Percentiles rank a stretch among this genome's conserved stretches.
Evolutionary conservation across 1,140 invertebrate species (phyloP).

Genomic region (Dysdera silvatica): DNA sequence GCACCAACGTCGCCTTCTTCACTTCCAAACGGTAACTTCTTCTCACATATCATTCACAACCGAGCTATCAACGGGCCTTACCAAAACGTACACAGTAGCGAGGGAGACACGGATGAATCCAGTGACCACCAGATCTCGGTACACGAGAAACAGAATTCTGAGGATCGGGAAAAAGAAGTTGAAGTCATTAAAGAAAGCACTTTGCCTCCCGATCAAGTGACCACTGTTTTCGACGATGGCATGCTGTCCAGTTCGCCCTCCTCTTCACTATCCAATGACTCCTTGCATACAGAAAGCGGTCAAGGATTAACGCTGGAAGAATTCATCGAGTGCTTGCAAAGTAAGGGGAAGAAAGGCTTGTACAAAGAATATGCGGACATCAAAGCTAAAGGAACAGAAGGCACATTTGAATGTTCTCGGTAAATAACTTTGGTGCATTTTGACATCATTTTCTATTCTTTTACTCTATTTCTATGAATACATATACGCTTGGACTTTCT

Average conservation of each 20-base stretch:
- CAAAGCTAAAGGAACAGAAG: constrained; percentile 66
- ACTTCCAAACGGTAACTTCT: background rate
- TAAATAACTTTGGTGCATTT: constrained; percentile 38
- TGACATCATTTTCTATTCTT: no score
- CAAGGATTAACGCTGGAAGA: constrained; percentile 60
- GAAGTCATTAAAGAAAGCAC: constrained; percentile 31
- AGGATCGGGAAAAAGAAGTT: constrained; percentile 37
- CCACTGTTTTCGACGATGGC: background rate
- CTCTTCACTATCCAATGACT: constrained; percentile 11
- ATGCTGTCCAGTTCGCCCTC: background rate
- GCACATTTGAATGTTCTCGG: constrained; percentile 53
- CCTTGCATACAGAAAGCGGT: constrained; percentile 5
- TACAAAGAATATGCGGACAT: constrained; percentile 71
- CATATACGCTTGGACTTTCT: no score
- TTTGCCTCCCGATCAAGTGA: constrained; percentile 8
- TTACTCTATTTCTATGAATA: no score
- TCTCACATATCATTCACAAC: background rate
- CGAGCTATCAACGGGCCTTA: constrained; percentile 2
- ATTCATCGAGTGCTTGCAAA: constrained; percentile 65
- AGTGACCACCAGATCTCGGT: constrained; percentile 30
- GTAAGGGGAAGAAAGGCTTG: constrained; percentile 67
- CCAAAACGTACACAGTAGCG: constrained; percentile 12
- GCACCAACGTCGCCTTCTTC: constrained; percentile 17
- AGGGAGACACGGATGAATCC: constrained; percentile 26
- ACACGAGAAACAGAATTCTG: constrained; percentile 44